Evolutionary conservation across 2,888 invertebrate species (phyloP).

Genomic region (Ornithoptera priamus): DNA sequence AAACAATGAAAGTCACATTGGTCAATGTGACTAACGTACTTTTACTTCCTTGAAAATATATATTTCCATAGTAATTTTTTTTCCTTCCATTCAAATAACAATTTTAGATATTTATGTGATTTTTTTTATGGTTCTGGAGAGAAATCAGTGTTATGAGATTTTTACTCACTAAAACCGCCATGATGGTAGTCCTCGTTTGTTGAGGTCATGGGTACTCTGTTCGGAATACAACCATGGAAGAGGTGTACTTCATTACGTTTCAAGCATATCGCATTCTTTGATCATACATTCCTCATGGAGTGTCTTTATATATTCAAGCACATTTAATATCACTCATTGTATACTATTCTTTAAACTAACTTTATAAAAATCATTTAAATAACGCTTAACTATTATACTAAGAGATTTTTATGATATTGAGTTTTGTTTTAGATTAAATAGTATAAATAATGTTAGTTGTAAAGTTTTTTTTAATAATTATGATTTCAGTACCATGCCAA

Average conservation of each 20-base stretch:
- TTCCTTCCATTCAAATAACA: background rate
- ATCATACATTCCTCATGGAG: constrained; percentile 39
- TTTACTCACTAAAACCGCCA: no score
- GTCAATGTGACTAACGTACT: background rate
- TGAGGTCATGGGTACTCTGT: no score
- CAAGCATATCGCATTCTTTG: constrained; percentile 57
- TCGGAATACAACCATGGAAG: no score
- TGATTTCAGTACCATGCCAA: constrained; percentile 81
- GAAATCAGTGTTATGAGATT: no score
- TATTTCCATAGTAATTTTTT: no score
- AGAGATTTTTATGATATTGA: background rate
- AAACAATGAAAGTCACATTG: background rate
- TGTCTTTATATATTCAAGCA: constrained; percentile 30
- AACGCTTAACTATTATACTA: constrained; percentile 22
- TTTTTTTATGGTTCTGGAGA: no score
- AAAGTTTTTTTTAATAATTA: background rate
- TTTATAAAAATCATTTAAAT: constrained; percentile 1
- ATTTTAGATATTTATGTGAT: background rate
- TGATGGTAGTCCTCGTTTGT: no score
- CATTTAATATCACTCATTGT: constrained; percentile 24
- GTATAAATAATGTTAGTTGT: background rate
- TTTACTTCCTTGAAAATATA: background rate
- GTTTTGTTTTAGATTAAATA: background rate
- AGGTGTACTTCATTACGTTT: background rate
- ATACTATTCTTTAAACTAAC: constrained; percentile 3